phyloP scores from a whole-genome alignment of 2,888 invertebrate genomes.

The Ommatoiulus sabulosus region DNA sequence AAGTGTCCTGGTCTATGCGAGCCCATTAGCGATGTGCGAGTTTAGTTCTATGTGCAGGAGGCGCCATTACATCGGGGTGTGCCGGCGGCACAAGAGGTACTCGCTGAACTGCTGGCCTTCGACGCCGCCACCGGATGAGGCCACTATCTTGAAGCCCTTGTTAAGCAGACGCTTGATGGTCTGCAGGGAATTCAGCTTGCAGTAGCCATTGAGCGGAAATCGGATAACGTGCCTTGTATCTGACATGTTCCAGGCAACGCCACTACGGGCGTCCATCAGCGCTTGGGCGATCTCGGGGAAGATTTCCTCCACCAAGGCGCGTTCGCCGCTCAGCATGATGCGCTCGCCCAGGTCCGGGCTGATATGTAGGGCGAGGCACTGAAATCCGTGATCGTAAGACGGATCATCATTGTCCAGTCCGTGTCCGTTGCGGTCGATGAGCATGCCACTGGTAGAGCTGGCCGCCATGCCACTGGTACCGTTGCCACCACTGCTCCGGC shows the following conservation, averaged over 20 bases:
- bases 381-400: slow-evolving; percentile 70
- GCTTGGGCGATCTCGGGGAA: slow-evolving; percentile 76
- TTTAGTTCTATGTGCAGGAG: background rate
- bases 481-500: slow-evolving; percentile 54
- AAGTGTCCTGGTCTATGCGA: slow-evolving; percentile 14
- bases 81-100: slow-evolving; percentile 80
- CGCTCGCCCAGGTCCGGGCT: slow-evolving; percentile 84
- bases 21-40: background rate
- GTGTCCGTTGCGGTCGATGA: slow-evolving; percentile 53
- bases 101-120: slow-evolving; percentile 92
- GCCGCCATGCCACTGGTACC: background rate
- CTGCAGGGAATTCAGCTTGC: slow-evolving; percentile 89
- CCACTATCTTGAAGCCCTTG: slow-evolving; percentile 81
- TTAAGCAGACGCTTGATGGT: slow-evolving; percentile 85
- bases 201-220: slow-evolving; percentile 88
- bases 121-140: slow-evolving; percentile 87
- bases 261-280: slow-evolving; percentile 81
- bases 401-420: slow-evolving; percentile 53
- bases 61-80: slow-evolving; percentile 63
- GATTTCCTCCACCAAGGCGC: slow-evolving; percentile 79
- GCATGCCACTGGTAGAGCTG: slow-evolving; percentile 54
- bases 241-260: slow-evolving; percentile 81
- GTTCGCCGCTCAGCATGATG: slow-evolving; percentile 84
- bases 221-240: slow-evolving; percentile 85
- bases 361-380: slow-evolving; percentile 83